Evolutionary conservation across 2,888 invertebrate genomes (phyloP), one percentile per base, ranked within the genome.

Genomic region (Argyra leucocephala): DNA sequence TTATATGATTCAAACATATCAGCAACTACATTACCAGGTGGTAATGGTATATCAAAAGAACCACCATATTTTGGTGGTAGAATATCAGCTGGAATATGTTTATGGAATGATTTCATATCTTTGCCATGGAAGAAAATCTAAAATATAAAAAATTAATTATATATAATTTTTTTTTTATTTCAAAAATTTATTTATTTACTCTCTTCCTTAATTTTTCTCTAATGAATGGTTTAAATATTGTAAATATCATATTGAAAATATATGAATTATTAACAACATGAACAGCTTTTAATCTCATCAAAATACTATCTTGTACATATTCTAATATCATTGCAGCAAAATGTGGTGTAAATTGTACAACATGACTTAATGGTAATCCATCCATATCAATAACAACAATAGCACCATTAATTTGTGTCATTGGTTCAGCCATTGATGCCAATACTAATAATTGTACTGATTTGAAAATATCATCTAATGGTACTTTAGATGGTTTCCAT

Each of bases 231-330:
- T 92, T 93, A 78, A 95, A 90, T 65, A 96, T 83, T 10, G 89
- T 86, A 73, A 89, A 94, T 4, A 91, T 81, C 85, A 93, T 88
- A 74, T 91, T 92, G 80, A 95, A 94, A 67, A 93, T 83, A 70
- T 85, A 86, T 0, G 94, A 90, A 75, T 95, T 93, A 76, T 92
- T 92, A n/a, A 95, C 82, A 63, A 94, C 83, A 75, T 95, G 94
- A 3, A 96, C 86, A 0, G 86, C 91, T 78, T 93, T 93, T 61
- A 96, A 80, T 63, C 95, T 85, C 68, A 88, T 82, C 0, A 94
- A 91, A 36, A 91, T 86, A 73, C 91, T 89, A 74, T 91, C 93
- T 74, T 88, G 88, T 59, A 89, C 83, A 83, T 88, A 90, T 36
- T 90, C 89, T 9, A 88, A 79, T 22, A 88, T 78, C 79, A 86